These are phyloP conservation scores for Falco novaeseelandiae DNA, from an alignment of 2,797 vertebrate genomes.

Conservation along the genomic window DNA sequence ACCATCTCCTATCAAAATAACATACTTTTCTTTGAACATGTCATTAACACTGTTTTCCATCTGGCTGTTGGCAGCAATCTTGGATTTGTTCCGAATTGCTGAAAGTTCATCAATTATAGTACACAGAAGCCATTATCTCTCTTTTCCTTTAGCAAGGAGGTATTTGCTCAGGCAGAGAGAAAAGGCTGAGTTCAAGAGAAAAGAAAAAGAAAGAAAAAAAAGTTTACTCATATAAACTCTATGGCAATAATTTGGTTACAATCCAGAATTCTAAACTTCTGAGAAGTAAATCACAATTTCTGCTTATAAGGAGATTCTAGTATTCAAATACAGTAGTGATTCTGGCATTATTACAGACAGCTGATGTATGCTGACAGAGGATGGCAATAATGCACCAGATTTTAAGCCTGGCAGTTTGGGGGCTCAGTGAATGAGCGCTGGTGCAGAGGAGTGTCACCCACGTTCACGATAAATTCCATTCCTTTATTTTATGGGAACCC, in stretches of 20 bases:
- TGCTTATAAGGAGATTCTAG: neutral
- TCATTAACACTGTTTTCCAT: constrained; percentile 73
- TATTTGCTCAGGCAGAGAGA: constrained; percentile 24
- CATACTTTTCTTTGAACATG: constrained; percentile 70
- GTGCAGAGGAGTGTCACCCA: neutral
- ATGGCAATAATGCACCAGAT: neutral
- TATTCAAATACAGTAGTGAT: constrained; percentile 4
- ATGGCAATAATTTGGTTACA: neutral
- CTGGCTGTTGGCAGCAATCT: constrained; percentile 67
- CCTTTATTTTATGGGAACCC: neutral
- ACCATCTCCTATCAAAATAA: constrained; percentile 66
- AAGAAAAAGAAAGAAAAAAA: neutral
- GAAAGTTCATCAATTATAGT: constrained; percentile 70
- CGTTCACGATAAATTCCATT: neutral
- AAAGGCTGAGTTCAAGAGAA: constrained; percentile 7
- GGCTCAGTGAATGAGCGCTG: fast-evolving
- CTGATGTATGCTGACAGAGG: neutral
- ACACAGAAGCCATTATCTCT: constrained; percentile 70
- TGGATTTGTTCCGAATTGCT: constrained; percentile 64
- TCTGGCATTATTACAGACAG: neutral
- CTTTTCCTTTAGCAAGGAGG: constrained; percentile 14
- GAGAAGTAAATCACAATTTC: neutral
- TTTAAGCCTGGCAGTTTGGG: neutral
- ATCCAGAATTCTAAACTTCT: neutral
- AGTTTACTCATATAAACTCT: neutral